Conservation (phyloP, 2,797 vertebrate genomes). For the Triplophysa yarkandensis region DNA sequence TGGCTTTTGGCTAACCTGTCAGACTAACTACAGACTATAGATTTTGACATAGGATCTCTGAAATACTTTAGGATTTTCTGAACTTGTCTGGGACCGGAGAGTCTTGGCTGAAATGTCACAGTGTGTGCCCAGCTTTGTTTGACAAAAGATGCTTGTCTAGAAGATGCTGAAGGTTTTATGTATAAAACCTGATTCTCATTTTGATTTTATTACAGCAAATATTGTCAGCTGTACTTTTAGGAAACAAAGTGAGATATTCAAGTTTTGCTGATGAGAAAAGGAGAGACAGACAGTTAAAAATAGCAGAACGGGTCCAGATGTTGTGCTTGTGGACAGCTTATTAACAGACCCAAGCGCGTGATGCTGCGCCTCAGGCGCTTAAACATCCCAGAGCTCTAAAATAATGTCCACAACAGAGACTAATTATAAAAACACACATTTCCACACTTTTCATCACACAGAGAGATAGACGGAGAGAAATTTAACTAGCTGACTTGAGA, state of each 20-base stretch:
- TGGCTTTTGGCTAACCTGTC: no score
- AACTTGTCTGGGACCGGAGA: no score
- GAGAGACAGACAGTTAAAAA: constrained; percentile 41
- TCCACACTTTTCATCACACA: constrained; percentile 32
- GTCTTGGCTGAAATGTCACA: no score
- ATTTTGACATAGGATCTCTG: no score
- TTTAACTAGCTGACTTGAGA: constrained; percentile 34
- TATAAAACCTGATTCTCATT: constrained; percentile 1
- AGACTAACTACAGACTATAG: no score
- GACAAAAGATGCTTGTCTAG: neutral
- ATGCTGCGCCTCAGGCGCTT: constrained; percentile 68
- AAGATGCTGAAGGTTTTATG: neutral
- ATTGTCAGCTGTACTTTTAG: constrained; percentile 5
- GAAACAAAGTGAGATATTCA: constrained; percentile 42
- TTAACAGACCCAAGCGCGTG: constrained; percentile 66
- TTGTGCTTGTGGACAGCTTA: constrained; percentile 72
- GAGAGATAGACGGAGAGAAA: neutral
- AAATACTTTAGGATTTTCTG: no score
- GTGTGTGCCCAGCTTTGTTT: no score
- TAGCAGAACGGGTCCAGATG: constrained; percentile 71
- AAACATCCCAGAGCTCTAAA: constrained; percentile 50
- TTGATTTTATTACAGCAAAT: neutral
- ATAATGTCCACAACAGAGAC: constrained; percentile 55
- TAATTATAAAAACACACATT: constrained; percentile 56
- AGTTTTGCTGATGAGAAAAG: constrained; percentile 47